phyloP scores from a whole-genome alignment of 2,888 invertebrate species.

The Noctua comes region DNA sequence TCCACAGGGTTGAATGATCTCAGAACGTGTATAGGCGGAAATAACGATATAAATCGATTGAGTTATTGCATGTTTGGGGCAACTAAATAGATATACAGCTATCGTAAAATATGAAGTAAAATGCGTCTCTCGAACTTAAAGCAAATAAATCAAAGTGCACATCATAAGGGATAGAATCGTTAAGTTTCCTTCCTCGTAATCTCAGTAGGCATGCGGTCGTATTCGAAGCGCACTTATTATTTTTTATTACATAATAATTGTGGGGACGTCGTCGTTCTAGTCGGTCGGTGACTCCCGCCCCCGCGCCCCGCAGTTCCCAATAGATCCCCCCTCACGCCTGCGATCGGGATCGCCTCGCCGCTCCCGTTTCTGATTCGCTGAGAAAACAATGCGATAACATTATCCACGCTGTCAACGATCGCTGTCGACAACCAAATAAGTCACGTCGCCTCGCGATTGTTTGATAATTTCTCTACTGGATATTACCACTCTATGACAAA shows the following conservation, averaged over 20 bases:
- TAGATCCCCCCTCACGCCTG: conserved; percentile 9
- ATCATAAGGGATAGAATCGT: conserved; percentile 61
- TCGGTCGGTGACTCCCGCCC: conserved; percentile 78
- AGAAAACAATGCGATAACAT: conserved; percentile 79
- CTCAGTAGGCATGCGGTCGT: conserved; percentile 73
- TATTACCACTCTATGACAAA: conserved; percentile 74
- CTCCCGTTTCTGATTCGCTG: conserved; percentile 70
- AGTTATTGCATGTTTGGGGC: conserved; percentile 57
- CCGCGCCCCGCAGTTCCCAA: conserved; percentile 35
- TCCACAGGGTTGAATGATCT: conserved; percentile 67
- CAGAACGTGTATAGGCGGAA: conserved; percentile 46
- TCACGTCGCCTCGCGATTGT: conserved; percentile 73
- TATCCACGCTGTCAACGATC: conserved; percentile 81
- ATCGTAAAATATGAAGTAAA: conserved; percentile 55
- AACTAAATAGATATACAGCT: conserved; percentile 51
- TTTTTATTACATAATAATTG: conserved; percentile 85
- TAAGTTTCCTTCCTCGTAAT: conserved; percentile 75
- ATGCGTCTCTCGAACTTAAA: conserved; percentile 1
- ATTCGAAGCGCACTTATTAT: conserved; percentile 77
- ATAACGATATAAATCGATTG: conserved; percentile 55
- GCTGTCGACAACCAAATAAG: conserved; percentile 79
- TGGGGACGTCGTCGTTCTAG: conserved; percentile 78
- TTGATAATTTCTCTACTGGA: conserved; percentile 71
- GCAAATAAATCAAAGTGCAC: conserved; percentile 55
- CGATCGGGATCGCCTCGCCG: conserved; percentile 68